Conservation (phyloP, 2,113 vertebrate genomes). For the Pantherophis guttatus region DNA sequence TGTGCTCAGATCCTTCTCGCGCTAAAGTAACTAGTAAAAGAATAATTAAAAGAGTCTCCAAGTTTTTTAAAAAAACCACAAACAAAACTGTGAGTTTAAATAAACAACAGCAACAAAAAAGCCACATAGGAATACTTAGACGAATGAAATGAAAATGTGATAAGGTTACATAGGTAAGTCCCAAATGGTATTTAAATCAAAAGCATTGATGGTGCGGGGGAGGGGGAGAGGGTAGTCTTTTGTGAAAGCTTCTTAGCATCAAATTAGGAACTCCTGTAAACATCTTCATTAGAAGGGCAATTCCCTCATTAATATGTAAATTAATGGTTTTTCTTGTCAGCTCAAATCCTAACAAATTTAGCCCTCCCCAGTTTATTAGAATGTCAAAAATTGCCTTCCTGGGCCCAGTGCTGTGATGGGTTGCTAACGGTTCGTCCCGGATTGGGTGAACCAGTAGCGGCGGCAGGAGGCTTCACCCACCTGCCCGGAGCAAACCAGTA, state of each 20-base stretch:
- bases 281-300: background rate
- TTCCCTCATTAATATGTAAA: background rate
- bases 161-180: background rate
- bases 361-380: background rate
- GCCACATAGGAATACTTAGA: no score
- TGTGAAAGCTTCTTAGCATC: background rate
- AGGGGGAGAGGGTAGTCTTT: background rate
- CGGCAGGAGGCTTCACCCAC: no score
- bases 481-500: no score
- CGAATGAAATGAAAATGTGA: background rate
- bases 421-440: no score
- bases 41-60: background rate
- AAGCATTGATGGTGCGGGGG: no score
- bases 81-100: background rate
- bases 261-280: background rate
- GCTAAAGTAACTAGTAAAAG: background rate
- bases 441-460: no score
- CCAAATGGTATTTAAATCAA: background rate
- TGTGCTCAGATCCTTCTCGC: background rate
- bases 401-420: background rate
- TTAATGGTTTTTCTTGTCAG: background rate
- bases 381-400: background rate
- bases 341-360: background rate
- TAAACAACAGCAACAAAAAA: background rate
- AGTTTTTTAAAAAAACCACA: background rate